Evolutionary conservation across 2,113 vertebrate species (phyloP).

Genomic region (Corythoichthys intestinalis): DNA sequence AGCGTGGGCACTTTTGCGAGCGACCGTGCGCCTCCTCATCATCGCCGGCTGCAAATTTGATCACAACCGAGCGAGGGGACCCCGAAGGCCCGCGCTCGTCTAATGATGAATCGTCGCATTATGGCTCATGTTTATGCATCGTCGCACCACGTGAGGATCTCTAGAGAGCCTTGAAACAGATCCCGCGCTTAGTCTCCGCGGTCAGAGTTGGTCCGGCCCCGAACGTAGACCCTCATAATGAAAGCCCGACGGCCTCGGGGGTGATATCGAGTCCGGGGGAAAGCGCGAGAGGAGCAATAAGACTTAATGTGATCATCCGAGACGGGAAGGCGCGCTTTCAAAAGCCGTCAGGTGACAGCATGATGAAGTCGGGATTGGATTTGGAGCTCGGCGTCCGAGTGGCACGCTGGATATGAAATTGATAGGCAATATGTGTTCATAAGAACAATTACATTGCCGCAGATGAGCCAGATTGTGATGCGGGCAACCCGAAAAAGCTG

Average conservation of each 20-base stretch:
- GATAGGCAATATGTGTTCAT: conserved; percentile 52
- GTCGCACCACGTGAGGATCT: conserved; percentile 47
- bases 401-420: conserved; percentile 43
- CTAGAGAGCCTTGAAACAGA: conserved; percentile 55
- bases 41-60: conserved; percentile 67
- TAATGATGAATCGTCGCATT: conserved; percentile 71
- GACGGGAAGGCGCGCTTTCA: conserved; percentile 60
- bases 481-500: neutral
- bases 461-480: conserved; percentile 2
- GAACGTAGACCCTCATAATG: conserved; percentile 57
- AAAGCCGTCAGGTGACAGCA: conserved; percentile 67
- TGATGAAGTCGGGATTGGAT: conserved; percentile 70
- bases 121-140: conserved; percentile 71
- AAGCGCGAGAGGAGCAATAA: conserved; percentile 74
- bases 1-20: conserved; percentile 67
- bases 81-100: conserved; percentile 58
- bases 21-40: conserved; percentile 65
- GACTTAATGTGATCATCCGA: conserved; percentile 71
- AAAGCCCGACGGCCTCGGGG: conserved; percentile 69
- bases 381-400: conserved; percentile 52
- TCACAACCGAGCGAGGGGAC: conserved; percentile 54
- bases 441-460: conserved; percentile 18
- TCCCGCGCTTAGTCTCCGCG: conserved; percentile 6
- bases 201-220: conserved; percentile 44
- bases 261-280: conserved; percentile 58